Percentiles rank a stretch among this genome's conserved stretches.
Conservation (phyloP, 2,888 invertebrate genomes). For the Heliconius erato region DNA sequence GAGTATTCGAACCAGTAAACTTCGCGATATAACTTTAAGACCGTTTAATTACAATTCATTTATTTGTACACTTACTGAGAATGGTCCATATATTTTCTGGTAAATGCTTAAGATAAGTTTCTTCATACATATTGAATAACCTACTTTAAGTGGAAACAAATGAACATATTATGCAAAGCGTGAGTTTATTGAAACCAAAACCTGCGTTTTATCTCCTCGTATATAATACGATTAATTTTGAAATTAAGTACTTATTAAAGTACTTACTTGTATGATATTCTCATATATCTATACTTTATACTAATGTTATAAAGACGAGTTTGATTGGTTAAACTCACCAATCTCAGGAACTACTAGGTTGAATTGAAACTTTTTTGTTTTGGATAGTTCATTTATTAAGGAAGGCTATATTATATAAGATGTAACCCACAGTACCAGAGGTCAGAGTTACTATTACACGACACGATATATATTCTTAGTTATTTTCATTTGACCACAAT, state of each 20-base stretch:
- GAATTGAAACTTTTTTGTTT: not conserved
- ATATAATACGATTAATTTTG: slow-evolving; percentile 44
- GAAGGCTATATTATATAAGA: too few relatives aligned
- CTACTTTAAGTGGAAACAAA: slow-evolving; percentile 37
- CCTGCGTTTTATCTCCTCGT: slow-evolving; percentile 46
- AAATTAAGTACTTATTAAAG: not conserved
- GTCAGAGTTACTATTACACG: too few relatives aligned
- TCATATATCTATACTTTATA: not conserved
- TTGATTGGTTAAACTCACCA: not conserved
- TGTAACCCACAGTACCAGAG: too few relatives aligned
- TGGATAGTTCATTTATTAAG: not conserved
- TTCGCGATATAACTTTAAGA: not conserved
- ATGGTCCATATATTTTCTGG: slow-evolving; percentile 16
- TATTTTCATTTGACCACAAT: too few relatives aligned
- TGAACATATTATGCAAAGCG: slow-evolving; percentile 43
- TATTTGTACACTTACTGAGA: slow-evolving; percentile 5
- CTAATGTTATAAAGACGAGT: not conserved
- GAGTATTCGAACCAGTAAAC: slow-evolving; percentile 15
- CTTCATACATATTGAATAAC: slow-evolving; percentile 42
- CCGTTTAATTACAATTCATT: slow-evolving; percentile 14
- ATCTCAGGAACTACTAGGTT: too few relatives aligned
- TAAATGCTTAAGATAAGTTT: slow-evolving; percentile 39
- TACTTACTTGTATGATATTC: not conserved
- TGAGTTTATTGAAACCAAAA: slow-evolving; percentile 50
- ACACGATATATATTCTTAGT: too few relatives aligned